Evolutionary conservation across 1,140 invertebrate genomes (phyloP), one percentile per base, ranked within the genome.

Genomic region (Fopius arisanus): DNA sequence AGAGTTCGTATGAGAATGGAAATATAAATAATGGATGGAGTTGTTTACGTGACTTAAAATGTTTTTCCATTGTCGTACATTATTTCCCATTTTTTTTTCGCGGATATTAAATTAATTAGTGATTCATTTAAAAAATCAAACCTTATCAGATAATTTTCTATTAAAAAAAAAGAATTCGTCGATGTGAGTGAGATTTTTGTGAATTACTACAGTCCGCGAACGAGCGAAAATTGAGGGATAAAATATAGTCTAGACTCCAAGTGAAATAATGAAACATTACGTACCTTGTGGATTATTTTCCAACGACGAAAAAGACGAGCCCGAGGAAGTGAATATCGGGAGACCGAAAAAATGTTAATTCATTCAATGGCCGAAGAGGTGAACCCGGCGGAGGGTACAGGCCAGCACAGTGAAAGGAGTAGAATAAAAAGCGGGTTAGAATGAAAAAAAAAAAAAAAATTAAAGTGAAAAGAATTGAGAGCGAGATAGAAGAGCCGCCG

Each of bases 321-420:
- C 75, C 78, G 79, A 80, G 59, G 67, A 69, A 43, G 31, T 65
- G 79, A 82, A 81, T 83, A 84, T 83, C 79, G 81, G 79, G 77
- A 82, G 81, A 84, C 79, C 83, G 67, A 79, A 84, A 83, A n/a
- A 83, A 84, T 81, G 80, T 83, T 84, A 84, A 84, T 84, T 84
- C 84, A 84, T 84, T 84, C 82, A 79, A 83, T 82, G 79, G 79
- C 75, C 73, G 79, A 59, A 26, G 79, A 77, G 68, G 77, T 78
- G 75, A 81, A 26, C 31, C 41, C 59, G 70, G 31, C 48, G 68
- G 31, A 71, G 59, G 59, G 54, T 71, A 62, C 19, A 71, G 19
- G 41, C 21, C 65, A 40, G 29, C 29, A 74, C 26, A 51, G 31
- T 40, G 37, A 59, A 41, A 40, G 26, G 70, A 72, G 43, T 79